Evolutionary conservation across 2,113 vertebrate genomes (phyloP).

Genomic region (Notothenia coriiceps): DNA sequence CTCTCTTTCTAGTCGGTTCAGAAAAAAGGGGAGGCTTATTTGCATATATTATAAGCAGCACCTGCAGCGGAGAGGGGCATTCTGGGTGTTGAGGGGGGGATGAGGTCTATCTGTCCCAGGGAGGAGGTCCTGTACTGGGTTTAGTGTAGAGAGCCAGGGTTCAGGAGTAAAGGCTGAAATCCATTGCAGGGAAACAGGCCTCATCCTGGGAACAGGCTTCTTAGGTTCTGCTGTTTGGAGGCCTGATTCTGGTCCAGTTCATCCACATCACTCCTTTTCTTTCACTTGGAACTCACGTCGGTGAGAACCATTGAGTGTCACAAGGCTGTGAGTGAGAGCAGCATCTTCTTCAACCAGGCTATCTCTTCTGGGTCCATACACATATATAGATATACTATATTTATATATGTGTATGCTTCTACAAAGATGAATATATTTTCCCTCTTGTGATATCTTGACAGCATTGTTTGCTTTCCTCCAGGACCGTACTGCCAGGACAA

Average conservation of each 20-base stretch:
- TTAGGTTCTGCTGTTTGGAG: conserved; percentile 50
- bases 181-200: conserved; percentile 61
- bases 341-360: conserved; percentile 52
- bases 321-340: conserved; percentile 31
- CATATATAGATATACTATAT: conserved; percentile 75
- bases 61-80: conserved; percentile 79
- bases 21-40: conserved; percentile 82
- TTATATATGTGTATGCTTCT: conserved; percentile 65
- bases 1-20: conserved; percentile 69
- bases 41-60: conserved; percentile 89
- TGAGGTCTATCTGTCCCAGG: conserved; percentile 38
- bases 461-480: conserved; percentile 63
- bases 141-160: conserved; percentile 44
- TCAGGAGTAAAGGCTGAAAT: conserved; percentile 61
- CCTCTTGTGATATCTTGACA: conserved; percentile 71
- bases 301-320: conserved; percentile 50
- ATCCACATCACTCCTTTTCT: conserved; percentile 66
- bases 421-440: conserved; percentile 72
- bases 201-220: conserved; percentile 55
- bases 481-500: conserved; percentile 41
- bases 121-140: conserved; percentile 46
- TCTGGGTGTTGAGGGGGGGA: conserved; percentile 46
- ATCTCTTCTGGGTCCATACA: conserved; percentile 63
- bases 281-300: conserved; percentile 51
- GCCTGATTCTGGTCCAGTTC: conserved; percentile 73